Base-by-base conservation (phyloP, 2,113 vertebrate species). In the Cheilinus undulatus region DNA sequence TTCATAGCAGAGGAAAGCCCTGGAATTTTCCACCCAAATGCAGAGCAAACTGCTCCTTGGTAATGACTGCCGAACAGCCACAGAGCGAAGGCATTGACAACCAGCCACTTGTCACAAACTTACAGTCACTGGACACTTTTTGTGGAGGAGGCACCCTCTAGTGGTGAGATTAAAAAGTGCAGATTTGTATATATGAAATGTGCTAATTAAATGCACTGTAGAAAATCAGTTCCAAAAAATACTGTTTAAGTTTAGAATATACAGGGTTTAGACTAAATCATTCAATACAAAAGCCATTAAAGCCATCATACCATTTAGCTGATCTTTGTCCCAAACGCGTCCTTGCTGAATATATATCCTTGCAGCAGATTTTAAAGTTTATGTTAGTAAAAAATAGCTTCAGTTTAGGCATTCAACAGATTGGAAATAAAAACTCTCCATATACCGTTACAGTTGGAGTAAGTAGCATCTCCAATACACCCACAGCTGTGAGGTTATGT, bases 21-120 rank as follows among this genome's bases (percentile, higher is more conserved):
- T 77, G 79, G 87, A 87, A 85, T 79, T 65, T 89, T 88, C 88
- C 87, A 85, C 26, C 9, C 74, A 77, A 83, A 76, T 58, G 76
- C 48, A 56, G 36, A 67, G 26, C 40, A 54, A 69, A 67, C 48
- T 27, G 73, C 52, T 79, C 57, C 38, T 73, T 34, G 48, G 34
- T 87, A 52, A 78, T 46, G 52, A 69, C 72, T 30, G 51, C 38
- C 64, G 46, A n/a, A 52, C 32, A 38, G 61, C 24, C 50, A 27
- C 23, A 69, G 63, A 77, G 6, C 12, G 0, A 17, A 70, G 56
- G 69, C 57, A 57, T 60, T 30, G 49, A 78, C 54, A 83, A 60
- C 52, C 28, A 49, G 32, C 17, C 42, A 36, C 64, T 73, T 66
- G 68, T 80, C 57, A 40, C 12, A 74, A 61, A 73, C 7, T 13